These are phyloP conservation scores for Notolepis coatsorum DNA, from an alignment of 2,797 vertebrate genomes.

Conservation along the genomic window DNA sequence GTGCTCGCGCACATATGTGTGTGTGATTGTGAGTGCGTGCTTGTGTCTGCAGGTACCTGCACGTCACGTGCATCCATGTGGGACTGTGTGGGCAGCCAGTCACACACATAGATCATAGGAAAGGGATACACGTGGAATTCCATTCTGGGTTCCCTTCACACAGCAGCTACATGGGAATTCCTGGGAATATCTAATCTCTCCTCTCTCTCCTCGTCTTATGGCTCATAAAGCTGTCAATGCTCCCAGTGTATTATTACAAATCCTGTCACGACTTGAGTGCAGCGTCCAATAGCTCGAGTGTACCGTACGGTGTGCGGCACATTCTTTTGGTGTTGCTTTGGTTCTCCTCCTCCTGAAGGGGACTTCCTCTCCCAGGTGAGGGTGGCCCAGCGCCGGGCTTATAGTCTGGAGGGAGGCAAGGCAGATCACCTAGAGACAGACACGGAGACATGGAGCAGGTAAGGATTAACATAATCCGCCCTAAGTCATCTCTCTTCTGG, in stretches of 20 bases:
- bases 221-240: slow-evolving; percentile 12
- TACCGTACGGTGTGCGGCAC: too few species aligned
- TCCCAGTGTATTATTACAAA: too few species aligned
- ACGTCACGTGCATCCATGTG: too few species aligned
- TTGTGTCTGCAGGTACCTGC: too few species aligned
- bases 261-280: too few species aligned
- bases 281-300: too few species aligned
- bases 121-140: not conserved
- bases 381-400: slow-evolving; percentile 54
- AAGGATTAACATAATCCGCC: slow-evolving; percentile 71
- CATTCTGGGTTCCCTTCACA: not conserved
- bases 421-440: slow-evolving; percentile 66
- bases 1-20: too few species aligned
- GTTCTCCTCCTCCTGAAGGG: slow-evolving; percentile 37
- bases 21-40: too few species aligned
- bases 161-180: not conserved
- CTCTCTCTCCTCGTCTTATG: not conserved
- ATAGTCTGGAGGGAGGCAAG: slow-evolving; percentile 44
- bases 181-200: slow-evolving; percentile 16
- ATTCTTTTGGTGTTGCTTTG: too few species aligned
- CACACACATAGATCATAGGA: too few species aligned
- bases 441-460: slow-evolving; percentile 56
- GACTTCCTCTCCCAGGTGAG: slow-evolving; percentile 58
- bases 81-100: too few species aligned
- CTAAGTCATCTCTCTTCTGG: slow-evolving; percentile 63